Evolutionary conservation across 1,140 invertebrate species (phyloP).

Genomic region (Drosophila bipectinata): DNA sequence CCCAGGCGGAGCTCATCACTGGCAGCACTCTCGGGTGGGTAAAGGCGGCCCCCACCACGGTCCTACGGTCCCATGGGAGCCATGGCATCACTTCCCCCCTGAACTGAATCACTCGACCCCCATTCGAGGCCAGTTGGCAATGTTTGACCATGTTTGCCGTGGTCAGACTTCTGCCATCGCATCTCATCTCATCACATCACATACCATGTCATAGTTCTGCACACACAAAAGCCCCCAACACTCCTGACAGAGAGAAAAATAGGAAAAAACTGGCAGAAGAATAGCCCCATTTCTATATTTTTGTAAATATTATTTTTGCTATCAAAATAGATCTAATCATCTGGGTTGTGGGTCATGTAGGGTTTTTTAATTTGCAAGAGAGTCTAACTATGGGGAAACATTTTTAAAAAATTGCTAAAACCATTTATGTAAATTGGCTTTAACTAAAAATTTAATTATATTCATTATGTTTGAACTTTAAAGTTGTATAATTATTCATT

Average conservation of each 20-base stretch:
- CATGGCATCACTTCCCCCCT: not conserved
- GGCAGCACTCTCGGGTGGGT: constrained; percentile 90
- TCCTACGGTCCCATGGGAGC: no score
- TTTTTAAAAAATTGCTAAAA: not conserved
- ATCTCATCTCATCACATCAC: constrained; percentile 15
- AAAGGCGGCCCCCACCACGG: not conserved
- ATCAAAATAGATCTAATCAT: not conserved
- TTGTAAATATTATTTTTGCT: constrained; percentile 3
- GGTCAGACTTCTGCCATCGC: constrained; percentile 26
- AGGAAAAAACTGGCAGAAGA: not conserved
- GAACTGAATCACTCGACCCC: constrained; percentile 37
- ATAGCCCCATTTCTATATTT: not conserved
- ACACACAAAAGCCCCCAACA: constrained; percentile 20
- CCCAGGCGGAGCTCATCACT: constrained; percentile 90
- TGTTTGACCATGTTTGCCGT: constrained; percentile 54
- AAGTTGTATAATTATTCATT: not conserved
- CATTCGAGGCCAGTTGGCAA: constrained; percentile 37
- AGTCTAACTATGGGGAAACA: not conserved
- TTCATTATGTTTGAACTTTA: not conserved
- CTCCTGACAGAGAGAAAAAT: constrained; percentile 19
- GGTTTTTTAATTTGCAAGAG: not conserved
- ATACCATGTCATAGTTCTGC: constrained; percentile 30
- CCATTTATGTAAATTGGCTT: not conserved
- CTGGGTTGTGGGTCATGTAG: not conserved
- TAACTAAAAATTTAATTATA: not conserved